A percentile compares a stretch with the other conserved stretches of the same genome.
Conservation (phyloP, 2,888 invertebrate species). For the Eudasyphora cyanicolor region DNA sequence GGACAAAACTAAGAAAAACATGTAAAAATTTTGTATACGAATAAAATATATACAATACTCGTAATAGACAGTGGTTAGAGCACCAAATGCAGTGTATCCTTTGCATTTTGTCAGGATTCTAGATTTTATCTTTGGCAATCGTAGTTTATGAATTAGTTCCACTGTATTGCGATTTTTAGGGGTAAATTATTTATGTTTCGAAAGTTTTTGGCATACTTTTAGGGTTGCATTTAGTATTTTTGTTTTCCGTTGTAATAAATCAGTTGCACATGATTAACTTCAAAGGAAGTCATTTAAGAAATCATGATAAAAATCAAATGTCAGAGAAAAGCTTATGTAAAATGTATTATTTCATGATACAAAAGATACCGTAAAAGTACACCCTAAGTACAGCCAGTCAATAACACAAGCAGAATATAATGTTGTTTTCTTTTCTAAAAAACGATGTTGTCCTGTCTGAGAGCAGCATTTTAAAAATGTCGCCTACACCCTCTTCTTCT, state of each 20-base stretch:
- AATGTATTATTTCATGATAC: background rate
- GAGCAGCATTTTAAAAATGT: too few relatives aligned
- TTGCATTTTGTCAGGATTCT: background rate
- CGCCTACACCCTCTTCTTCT: too few relatives aligned
- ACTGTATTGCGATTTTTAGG: background rate
- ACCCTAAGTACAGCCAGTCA: background rate
- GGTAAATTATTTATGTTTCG: background rate
- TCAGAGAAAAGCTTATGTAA: background rate
- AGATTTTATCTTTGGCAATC: background rate
- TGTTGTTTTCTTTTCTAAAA: too few relatives aligned
- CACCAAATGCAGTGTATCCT: background rate
- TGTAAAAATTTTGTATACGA: background rate
- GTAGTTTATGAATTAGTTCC: background rate
- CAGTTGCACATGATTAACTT: conserved; percentile 28
- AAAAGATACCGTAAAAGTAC: background rate
- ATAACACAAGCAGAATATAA: background rate
- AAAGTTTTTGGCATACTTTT: conserved; percentile 20
- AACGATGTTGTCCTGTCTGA: too few relatives aligned
- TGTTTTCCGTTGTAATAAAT: conserved; percentile 41
- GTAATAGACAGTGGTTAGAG: conserved; percentile 38
- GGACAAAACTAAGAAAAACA: too few relatives aligned
- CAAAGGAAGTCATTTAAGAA: conserved; percentile 48
- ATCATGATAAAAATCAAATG: conserved; percentile 35
- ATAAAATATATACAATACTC: background rate
- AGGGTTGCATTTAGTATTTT: conserved; percentile 43